Evolutionary conservation across 1,140 invertebrate species (phyloP), one percentile per base, ranked within the genome.

Genomic region (Pachyrhynchus sulphureomaculatus): DNA sequence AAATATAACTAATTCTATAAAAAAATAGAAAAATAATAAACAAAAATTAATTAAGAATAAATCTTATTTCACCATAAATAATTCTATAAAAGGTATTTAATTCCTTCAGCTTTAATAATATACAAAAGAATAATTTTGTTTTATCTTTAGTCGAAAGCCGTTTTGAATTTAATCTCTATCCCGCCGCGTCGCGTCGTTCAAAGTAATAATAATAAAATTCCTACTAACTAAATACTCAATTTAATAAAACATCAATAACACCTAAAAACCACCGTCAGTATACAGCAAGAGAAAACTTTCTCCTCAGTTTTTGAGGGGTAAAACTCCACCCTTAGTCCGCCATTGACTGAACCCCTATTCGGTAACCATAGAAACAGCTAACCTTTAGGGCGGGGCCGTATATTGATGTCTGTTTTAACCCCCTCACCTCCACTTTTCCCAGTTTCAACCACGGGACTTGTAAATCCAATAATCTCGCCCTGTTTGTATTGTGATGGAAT

Each of bases 401-500:
- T 70, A 68, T 70, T 56, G 68, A 68, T 70, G 67, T 60, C 55
- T 58, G 54, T 47, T 58, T 51, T 65, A 55, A 56, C 34, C 54
- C 65, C 56, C 26, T 49, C 53, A 39, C 15, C 12, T 34, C 21
- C 10, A 34, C 2, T 4, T 12, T 9, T 1, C 17, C n/a, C 15
- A 4, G 20, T 21, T 44, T 18, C 12, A 52, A 36, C 41, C 48
- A 4, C 58, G 34, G 52, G 36, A 21, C 20, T 45, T 18, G 34
- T 44, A 71, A 71, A 71, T 71, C 69, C 69, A 71, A 69, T 71
- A 71, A 71, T 69, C 65, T 64, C 60, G 53, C 61, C 66, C 67
- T 56, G 69, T 67, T 71, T 71, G 68, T 65, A 69, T 68, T 71
- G 65, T 68, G 67, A 69, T 66, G 63, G 67, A 61, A 67, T 64